These are phyloP conservation scores for Drosophila rufa DNA, from an alignment of 1,140 invertebrate species.

Conservation along the genomic window DNA sequence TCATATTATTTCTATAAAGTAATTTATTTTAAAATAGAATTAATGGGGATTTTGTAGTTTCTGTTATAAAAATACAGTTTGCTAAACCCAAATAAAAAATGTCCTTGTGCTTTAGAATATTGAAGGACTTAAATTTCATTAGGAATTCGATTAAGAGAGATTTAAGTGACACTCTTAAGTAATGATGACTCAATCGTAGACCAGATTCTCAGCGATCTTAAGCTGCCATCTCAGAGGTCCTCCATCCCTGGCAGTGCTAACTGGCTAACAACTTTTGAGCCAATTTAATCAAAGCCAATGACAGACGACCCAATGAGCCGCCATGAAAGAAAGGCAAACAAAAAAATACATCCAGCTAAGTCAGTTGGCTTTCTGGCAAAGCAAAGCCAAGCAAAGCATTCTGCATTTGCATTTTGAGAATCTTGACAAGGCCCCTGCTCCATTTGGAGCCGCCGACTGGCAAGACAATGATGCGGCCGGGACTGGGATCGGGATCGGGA, in stretches of 20 bases:
- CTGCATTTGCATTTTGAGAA: constrained; percentile 77
- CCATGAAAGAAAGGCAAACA: constrained; percentile 59
- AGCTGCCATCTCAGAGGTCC: neutral
- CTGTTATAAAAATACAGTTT: no score
- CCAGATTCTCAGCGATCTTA: neutral
- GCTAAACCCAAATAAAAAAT: no score
- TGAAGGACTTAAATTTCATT: neutral
- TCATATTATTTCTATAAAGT: no score
- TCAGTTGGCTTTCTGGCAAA: constrained; percentile 37
- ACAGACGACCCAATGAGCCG: constrained; percentile 67
- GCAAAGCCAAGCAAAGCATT: constrained; percentile 39
- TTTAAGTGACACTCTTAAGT: neutral
- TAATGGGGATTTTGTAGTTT: no score
- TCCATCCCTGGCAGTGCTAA: constrained; percentile 41
- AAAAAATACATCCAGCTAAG: constrained; percentile 42
- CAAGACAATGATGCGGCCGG: constrained; percentile 76
- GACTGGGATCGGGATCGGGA: constrained; percentile 48
- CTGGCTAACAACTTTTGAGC: constrained; percentile 69
- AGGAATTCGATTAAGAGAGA: neutral
- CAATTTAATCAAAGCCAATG: constrained; percentile 81
- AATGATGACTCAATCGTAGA: neutral
- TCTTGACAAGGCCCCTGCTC: constrained; percentile 71
- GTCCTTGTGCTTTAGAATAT: no score
- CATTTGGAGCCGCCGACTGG: constrained; percentile 63
- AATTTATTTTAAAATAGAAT: no score